phyloP scores from a whole-genome alignment of 2,797 vertebrate genomes.

The Danio albolineatus region DNA sequence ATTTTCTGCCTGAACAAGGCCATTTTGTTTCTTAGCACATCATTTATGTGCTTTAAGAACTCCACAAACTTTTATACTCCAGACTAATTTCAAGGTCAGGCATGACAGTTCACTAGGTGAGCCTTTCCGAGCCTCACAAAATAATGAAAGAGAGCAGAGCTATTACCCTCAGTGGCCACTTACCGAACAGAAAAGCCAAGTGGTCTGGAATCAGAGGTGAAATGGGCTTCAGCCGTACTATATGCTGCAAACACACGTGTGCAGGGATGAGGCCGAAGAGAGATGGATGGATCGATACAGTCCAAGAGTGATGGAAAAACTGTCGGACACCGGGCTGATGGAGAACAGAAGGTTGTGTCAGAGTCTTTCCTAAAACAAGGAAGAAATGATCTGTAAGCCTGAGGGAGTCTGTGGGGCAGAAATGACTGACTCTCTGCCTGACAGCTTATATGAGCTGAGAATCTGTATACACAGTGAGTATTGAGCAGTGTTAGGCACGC shows the following conservation, averaged over 20 bases:
- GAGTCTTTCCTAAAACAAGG: conserved; percentile 52
- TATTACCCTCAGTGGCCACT: conserved; percentile 4
- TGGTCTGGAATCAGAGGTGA: conserved; percentile 2
- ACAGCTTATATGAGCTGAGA: conserved; percentile 7
- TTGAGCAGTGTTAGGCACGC: too few species aligned
- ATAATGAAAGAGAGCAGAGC: background rate
- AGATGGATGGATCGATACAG: conserved; percentile 66
- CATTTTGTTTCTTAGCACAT: background rate
- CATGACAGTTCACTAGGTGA: background rate
- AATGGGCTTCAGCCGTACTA: background rate
- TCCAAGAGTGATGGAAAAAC: conserved; percentile 64
- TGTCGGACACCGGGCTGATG: conserved; percentile 56
- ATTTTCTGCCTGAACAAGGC: too few species aligned
- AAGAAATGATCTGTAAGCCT: conserved; percentile 43
- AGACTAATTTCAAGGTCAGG: background rate
- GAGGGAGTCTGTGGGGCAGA: conserved; percentile 28
- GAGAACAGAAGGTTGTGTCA: conserved; percentile 58
- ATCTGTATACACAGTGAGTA: background rate
- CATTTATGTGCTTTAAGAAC: background rate
- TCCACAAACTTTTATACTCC: background rate
- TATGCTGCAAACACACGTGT: conserved; percentile 62
- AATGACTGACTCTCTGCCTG: background rate
- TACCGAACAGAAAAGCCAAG: conserved; percentile 20
- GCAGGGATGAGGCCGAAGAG: conserved; percentile 66
- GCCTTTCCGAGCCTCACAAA: background rate